These are phyloP conservation scores for Drepana falcataria DNA, from an alignment of 2,888 invertebrate species.

Conservation along the genomic window DNA sequence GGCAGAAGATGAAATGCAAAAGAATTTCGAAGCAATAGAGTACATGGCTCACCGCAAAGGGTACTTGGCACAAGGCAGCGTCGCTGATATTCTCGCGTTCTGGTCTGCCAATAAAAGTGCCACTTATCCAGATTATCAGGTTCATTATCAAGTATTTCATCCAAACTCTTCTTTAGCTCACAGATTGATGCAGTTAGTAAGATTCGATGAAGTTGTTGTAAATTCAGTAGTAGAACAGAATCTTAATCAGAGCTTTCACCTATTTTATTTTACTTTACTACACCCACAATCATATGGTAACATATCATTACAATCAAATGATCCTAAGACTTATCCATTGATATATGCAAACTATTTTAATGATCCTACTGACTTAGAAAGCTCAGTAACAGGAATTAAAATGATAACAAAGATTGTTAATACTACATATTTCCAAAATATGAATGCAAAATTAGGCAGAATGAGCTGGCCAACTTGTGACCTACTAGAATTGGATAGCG, in stretches of 20 bases:
- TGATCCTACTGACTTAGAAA: constrained; percentile 66
- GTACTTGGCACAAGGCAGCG: not conserved
- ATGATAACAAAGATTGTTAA: constrained; percentile 29
- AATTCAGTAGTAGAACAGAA: constrained; percentile 27
- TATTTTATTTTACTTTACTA: constrained; percentile 42
- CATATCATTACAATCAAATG: constrained; percentile 67
- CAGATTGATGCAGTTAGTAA: constrained; percentile 24
- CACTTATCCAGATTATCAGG: constrained; percentile 20
- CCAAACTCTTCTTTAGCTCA: constrained; percentile 31
- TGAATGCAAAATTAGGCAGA: constrained; percentile 35
- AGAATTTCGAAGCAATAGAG: not conserved
- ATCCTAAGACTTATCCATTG: constrained; percentile 77
- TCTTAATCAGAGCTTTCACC: constrained; percentile 31
- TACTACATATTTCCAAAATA: constrained; percentile 37
- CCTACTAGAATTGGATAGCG: constrained; percentile 29
- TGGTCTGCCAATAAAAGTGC: no score
- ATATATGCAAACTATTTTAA: constrained; percentile 81
- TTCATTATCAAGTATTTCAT: constrained; percentile 21
- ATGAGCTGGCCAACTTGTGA: constrained; percentile 39
- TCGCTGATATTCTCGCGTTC: not conserved
- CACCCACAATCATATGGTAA: constrained; percentile 70
- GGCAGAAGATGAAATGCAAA: not conserved
- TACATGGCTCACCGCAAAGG: not conserved
- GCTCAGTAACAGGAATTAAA: constrained; percentile 24
- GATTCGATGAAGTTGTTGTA: constrained; percentile 26